Evolutionary conservation across 2,888 invertebrate species (phyloP), one percentile per base, ranked within the genome.

Genomic region (Hypomecis punctinalis): DNA sequence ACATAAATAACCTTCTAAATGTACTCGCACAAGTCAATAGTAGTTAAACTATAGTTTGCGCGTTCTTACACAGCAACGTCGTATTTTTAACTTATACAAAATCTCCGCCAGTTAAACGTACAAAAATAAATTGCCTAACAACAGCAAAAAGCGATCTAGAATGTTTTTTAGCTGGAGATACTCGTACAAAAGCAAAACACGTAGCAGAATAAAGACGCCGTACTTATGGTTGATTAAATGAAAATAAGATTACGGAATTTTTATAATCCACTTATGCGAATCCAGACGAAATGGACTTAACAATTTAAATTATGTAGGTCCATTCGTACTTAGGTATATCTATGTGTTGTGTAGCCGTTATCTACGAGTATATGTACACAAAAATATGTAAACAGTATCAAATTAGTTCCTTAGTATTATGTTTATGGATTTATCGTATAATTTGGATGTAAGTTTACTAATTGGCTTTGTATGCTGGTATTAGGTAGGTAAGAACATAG

Each of bases 1-100:
- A 49, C 33, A 49, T 51, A 77, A 74, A 75, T 70, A 75, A 69
- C 70, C 69, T 68, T 70, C 64, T 39, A 53, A 48, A 63, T 11
- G 36, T 35, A 51, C 48, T 54, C 35, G 8, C 49, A 53, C 53
- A 48, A 63, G 60, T 60, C 47, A 61, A 52, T 57, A 53, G 48
- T 47, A 37, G 53, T 48, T 47, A 37, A 63, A 46, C 55, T 46
- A 46, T 40, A 11, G 11, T 58, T 52, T 51, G 67, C 42, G 58
- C 40, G 52, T 47, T 67, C 45, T 61, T 48, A 60, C 60, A 57
- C 36, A 63, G 56, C 48, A 63, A 62, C 63, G 63, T 52, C 33
- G 56, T 70, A 72, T 69, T 70, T 70, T 66, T 69, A 58, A 49
- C 61, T 48, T 47, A 56, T 49, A 67, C 63, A 52, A 63, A 56